A percentile compares a stretch with the other conserved stretches of the same genome.
phyloP scores from a whole-genome alignment of 2,888 invertebrate species.

The Penaeus monodon region DNA sequence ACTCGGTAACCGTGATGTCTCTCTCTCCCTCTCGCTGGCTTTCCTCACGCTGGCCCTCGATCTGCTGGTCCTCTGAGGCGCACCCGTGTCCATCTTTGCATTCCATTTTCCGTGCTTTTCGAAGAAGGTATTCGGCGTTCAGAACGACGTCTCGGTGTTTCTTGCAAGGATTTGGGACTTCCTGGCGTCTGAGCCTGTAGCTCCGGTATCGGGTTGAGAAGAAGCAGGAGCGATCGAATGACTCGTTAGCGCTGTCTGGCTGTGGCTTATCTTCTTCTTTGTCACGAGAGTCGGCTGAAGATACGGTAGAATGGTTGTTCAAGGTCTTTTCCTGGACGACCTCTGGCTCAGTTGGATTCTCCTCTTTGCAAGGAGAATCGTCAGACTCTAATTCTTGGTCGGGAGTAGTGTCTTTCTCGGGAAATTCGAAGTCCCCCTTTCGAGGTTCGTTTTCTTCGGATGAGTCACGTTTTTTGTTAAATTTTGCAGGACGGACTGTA shows the following conservation, averaged over 20 bases:
- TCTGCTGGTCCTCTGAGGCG: not conserved
- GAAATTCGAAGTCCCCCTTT: not conserved
- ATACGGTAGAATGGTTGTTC: too few species aligned
- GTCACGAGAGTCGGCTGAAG: too few species aligned
- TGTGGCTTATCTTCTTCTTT: too few species aligned
- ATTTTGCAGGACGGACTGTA: slow-evolving; percentile 9
- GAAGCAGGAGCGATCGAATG: too few species aligned
- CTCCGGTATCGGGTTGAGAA: too few species aligned
- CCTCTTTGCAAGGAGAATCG: not conserved
- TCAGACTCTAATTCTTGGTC: not conserved
- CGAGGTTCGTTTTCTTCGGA: slow-evolving; percentile 4
- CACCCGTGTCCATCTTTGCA: slow-evolving; percentile 7
- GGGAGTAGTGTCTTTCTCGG: too few species aligned
- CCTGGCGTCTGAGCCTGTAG: too few species aligned
- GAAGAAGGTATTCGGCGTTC: not conserved
- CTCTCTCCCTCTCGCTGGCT: not conserved
- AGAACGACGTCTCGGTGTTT: slow-evolving; percentile 20
- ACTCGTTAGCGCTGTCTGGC: too few species aligned
- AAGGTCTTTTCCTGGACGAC: too few species aligned
- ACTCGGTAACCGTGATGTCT: slow-evolving; percentile 25
- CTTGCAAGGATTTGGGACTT: slow-evolving; percentile 12
- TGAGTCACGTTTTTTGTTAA: not conserved
- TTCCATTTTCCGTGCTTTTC: slow-evolving; percentile 19
- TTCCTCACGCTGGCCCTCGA: not conserved
- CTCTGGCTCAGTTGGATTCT: too few species aligned